These are phyloP conservation scores for Dicycla oo DNA, from an alignment of 2,888 invertebrate species.

Conservation along the genomic window DNA sequence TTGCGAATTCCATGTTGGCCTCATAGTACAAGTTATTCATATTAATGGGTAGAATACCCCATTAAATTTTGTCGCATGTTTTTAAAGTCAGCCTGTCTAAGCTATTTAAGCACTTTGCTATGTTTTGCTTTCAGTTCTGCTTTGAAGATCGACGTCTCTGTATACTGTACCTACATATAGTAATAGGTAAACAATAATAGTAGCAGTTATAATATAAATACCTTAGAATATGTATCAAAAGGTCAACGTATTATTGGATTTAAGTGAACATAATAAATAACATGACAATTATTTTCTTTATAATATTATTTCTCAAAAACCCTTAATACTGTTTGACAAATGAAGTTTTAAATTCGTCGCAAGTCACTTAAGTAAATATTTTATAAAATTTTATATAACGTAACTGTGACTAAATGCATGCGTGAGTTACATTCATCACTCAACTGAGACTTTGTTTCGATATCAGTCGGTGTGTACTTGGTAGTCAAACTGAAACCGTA, in stretches of 20 bases:
- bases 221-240: not conserved
- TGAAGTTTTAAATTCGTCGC: conserved; percentile 19
- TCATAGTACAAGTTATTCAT: too few relatives aligned
- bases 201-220: not conserved
- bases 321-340: conserved; percentile 10
- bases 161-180: not conserved
- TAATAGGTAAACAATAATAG: not conserved
- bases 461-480: not conserved
- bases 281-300: not conserved
- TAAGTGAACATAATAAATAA: not conserved
- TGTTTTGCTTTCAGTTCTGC: too few relatives aligned
- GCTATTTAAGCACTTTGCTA: too few relatives aligned
- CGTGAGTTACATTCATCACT: conserved; percentile 28
- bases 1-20: too few relatives aligned
- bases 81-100: too few relatives aligned
- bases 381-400: not conserved
- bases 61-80: too few relatives aligned
- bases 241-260: not conserved
- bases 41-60: too few relatives aligned
- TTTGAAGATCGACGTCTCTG: not conserved
- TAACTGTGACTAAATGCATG: conserved; percentile 15
- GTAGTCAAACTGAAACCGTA: too few relatives aligned
- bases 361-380: conserved; percentile 18
- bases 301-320: not conserved
- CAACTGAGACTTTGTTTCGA: conserved; percentile 1